phyloP scores from a whole-genome alignment of 1,140 invertebrate species.

The Eciton burchellii region DNA sequence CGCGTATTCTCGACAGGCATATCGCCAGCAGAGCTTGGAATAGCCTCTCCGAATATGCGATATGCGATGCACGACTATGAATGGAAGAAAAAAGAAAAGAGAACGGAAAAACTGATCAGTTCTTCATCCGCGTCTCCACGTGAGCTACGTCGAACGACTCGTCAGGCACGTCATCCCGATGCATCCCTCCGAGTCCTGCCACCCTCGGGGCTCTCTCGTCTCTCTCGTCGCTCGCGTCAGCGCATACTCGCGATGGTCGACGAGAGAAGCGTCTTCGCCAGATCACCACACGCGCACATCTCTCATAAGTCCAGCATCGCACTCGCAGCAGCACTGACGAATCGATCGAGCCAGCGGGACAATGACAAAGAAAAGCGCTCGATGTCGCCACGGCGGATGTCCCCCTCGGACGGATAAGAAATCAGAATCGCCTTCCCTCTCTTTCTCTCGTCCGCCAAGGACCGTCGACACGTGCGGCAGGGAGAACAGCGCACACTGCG shows the following conservation, averaged over 20 bases:
- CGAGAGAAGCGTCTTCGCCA: background rate
- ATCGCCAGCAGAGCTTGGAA: background rate
- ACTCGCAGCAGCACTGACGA: background rate
- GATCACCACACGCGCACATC: conserved; percentile 26
- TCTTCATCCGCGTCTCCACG: background rate
- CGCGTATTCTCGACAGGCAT: conserved; percentile 1
- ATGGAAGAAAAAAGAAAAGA: background rate
- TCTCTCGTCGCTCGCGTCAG: conserved; percentile 1
- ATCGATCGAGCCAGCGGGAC: background rate
- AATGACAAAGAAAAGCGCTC: background rate
- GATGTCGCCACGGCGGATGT: conserved; percentile 19
- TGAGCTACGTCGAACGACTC: conserved; percentile 13
- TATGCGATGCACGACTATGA: background rate
- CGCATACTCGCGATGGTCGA: conserved; percentile 25
- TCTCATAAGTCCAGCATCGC: conserved; percentile 25
- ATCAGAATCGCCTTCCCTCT: too few relatives aligned
- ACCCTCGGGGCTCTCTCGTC: background rate
- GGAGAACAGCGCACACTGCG: conserved; percentile 31
- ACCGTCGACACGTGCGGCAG: conserved; percentile 40
- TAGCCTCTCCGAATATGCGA: background rate
- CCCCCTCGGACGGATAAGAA: background rate
- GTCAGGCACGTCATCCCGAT: conserved; percentile 13
- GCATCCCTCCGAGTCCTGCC: background rate
- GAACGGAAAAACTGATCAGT: background rate
- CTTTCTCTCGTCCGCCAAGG: background rate